Evolutionary conservation across 2,797 vertebrate species (phyloP).

Genomic region (Sciaenops ocellatus): DNA sequence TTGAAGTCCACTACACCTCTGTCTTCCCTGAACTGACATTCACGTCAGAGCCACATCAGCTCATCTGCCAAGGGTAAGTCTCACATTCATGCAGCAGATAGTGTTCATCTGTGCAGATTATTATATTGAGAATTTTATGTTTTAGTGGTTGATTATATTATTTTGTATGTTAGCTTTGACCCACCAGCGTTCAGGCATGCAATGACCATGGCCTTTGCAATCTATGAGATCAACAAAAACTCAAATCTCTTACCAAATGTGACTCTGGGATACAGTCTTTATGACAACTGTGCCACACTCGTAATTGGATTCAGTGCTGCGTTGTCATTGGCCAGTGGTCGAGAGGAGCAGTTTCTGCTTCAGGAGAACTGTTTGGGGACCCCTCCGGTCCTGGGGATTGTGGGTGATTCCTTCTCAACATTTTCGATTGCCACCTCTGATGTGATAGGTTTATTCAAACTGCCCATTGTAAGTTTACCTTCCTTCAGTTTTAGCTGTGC

Average conservation of each 20-base stretch:
- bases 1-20: conserved; percentile 77
- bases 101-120: neutral
- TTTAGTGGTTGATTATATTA: neutral
- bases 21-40: conserved; percentile 75
- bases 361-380: conserved; percentile 50
- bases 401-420: conserved; percentile 67
- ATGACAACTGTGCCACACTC: conserved; percentile 82
- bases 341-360: conserved; percentile 51
- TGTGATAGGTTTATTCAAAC: conserved; percentile 63
- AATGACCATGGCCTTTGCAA: conserved; percentile 81
- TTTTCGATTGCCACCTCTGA: conserved; percentile 60
- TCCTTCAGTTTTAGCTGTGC: neutral
- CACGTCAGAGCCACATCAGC: conserved; percentile 73
- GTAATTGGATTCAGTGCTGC: conserved; percentile 78
- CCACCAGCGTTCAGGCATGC: conserved; percentile 72
- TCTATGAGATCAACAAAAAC: conserved; percentile 83
- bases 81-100: conserved; percentile 2
- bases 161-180: conserved; percentile 51
- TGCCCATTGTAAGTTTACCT: conserved; percentile 64
- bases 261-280: conserved; percentile 83
- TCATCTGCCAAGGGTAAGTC: conserved; percentile 61
- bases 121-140: neutral
- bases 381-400: conserved; percentile 67
- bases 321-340: conserved; percentile 69
- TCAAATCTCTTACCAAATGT: conserved; percentile 77